Percentiles rank a stretch among this genome's conserved stretches.
phyloP scores from a whole-genome alignment of 2,113 vertebrate species.

The rabbit (Oryctolagus cuniculus) region mOryCun1.1 NC_091440.1:18064001-18064500 shows the following conservation, averaged over 20 bases:
- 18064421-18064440: slow-evolving; percentile 74
- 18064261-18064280: not conserved
- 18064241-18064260: not conserved
- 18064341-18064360: slow-evolving; percentile 26
- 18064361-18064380: slow-evolving; percentile 21
- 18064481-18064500: slow-evolving; percentile 81
- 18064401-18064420: slow-evolving; percentile 72
- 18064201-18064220: not conserved
- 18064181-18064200: not conserved
- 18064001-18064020: not conserved
- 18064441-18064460: slow-evolving; percentile 66
- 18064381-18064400: slow-evolving; percentile 33
- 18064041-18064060: not conserved
- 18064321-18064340: too few relatives aligned
- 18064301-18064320: slow-evolving; percentile 7
- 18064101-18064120: not conserved
- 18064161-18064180: not conserved
- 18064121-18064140: not conserved
- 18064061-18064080: not conserved
- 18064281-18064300: not conserved
- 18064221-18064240: accelerated
- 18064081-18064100: not conserved
- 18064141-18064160: not conserved
- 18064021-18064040: not conserved
- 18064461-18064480: slow-evolving; percentile 75